phyloP scores from a whole-genome alignment of 2,888 invertebrate genomes.

The Ochlodes sylvanus region DNA sequence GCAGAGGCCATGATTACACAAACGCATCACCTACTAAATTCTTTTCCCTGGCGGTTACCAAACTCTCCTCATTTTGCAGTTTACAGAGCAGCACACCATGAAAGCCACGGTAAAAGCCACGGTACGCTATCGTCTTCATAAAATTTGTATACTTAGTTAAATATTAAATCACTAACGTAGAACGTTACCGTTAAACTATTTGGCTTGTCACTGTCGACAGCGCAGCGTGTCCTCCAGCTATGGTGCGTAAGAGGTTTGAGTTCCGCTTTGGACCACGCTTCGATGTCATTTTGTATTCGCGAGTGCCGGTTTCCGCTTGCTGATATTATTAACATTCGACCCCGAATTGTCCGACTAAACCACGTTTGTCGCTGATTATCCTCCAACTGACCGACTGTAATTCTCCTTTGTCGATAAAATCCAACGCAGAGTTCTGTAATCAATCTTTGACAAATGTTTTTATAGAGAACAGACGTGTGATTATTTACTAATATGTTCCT shows the following conservation, averaged over 20 bases:
- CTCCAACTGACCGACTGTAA: conserved; percentile 40
- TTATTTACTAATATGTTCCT: no score
- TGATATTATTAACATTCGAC: conserved; percentile 80
- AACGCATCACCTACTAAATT: no score
- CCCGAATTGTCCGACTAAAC: conserved; percentile 62
- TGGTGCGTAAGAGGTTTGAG: conserved; percentile 44
- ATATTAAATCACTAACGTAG: background rate
- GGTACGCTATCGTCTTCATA: no score
- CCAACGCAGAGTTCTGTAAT: conserved; percentile 8
- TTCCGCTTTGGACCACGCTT: conserved; percentile 65
- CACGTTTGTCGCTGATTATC: conserved; percentile 47
- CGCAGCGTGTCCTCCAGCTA: conserved; percentile 62
- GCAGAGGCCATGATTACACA: no score
- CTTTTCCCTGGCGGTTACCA: no score
- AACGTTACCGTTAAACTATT: background rate
- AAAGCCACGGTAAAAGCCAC: no score
- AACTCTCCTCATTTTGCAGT: no score
- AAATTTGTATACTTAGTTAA: background rate
- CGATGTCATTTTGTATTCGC: conserved; percentile 76
- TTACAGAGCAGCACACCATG: no score
- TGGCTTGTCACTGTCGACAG: background rate
- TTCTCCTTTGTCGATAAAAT: conserved; percentile 32
- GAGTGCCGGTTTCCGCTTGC: conserved; percentile 76
- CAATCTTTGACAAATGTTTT: background rate
- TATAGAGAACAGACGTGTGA: no score